Evolutionary conservation across 1,140 invertebrate species (phyloP).

Genomic region (Scaptomyza hsui): DNA sequence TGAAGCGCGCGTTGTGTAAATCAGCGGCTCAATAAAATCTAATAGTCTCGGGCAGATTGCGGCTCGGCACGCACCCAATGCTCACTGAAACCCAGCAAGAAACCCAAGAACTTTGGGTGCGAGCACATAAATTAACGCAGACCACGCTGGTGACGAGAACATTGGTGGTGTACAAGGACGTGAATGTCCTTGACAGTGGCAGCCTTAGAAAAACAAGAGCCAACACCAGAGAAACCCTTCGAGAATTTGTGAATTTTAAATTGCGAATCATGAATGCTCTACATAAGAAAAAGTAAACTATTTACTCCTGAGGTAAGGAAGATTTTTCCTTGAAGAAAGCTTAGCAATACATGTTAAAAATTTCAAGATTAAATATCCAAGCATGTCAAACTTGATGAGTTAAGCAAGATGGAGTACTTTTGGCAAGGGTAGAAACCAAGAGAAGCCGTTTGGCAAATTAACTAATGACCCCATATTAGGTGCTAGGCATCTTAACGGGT

Average conservation of each 20-base stretch:
- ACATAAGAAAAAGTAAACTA: no score
- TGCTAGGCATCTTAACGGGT: slow-evolving; percentile 19
- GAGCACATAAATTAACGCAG: slow-evolving; percentile 62
- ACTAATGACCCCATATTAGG: slow-evolving; percentile 72
- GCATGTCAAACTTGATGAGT: background rate
- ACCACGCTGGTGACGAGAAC: slow-evolving; percentile 24
- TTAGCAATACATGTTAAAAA: no score
- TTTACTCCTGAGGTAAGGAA: no score
- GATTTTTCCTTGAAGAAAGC: no score
- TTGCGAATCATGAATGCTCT: slow-evolving; percentile 13
- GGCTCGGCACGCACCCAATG: slow-evolving; percentile 65
- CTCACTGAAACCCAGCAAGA: slow-evolving; percentile 28
- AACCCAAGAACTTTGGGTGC: slow-evolving; percentile 21
- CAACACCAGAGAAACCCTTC: background rate
- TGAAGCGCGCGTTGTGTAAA: slow-evolving; percentile 75
- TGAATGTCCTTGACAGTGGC: slow-evolving; percentile 66
- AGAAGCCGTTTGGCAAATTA: slow-evolving; percentile 71
- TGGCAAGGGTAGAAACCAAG: slow-evolving; percentile 44
- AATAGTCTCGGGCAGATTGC: slow-evolving; percentile 75
- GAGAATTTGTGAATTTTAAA: slow-evolving; percentile 1
- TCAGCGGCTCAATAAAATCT: slow-evolving; percentile 81
- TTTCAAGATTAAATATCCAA: no score
- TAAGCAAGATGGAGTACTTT: background rate
- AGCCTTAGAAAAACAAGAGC: slow-evolving; percentile 21
- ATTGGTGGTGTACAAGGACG: slow-evolving; percentile 13